phyloP scores from a whole-genome alignment of 2,888 invertebrate genomes.

The Cryptophagus acutangulus region DNA sequence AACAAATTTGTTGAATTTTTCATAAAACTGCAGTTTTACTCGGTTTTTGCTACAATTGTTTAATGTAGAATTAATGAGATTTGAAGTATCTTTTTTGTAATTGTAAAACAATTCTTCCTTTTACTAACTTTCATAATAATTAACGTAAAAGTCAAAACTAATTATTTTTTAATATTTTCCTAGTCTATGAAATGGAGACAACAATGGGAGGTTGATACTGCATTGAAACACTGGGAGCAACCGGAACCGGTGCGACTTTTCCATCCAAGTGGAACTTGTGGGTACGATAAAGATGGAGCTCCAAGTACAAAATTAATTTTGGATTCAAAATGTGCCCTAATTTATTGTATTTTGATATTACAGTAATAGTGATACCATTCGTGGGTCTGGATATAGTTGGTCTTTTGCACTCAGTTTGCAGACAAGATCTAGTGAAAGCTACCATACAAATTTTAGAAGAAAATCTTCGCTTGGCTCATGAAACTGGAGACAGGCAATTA shows the following conservation, averaged over 20 bases:
- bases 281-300: slow-evolving; percentile 79
- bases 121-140: not conserved
- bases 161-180: slow-evolving; percentile 25
- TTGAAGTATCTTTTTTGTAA: no score
- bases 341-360: slow-evolving; percentile 20
- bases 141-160: not conserved
- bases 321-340: no score
- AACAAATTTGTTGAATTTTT: no score
- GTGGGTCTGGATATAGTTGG: slow-evolving; percentile 78
- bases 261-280: slow-evolving; percentile 73
- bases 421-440: slow-evolving; percentile 68
- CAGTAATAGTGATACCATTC: slow-evolving; percentile 76
- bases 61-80: no score
- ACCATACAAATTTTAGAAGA: slow-evolving; percentile 64
- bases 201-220: slow-evolving; percentile 69
- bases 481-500: slow-evolving; percentile 61
- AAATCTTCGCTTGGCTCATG: slow-evolving; percentile 57
- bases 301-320: slow-evolving; percentile 52
- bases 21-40: no score
- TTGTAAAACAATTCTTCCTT: no score
- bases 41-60: no score
- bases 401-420: slow-evolving; percentile 66
- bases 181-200: slow-evolving; percentile 71
- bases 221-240: slow-evolving; percentile 62
- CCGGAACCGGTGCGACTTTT: slow-evolving; percentile 67